These are phyloP conservation scores for Amazona guildingii DNA, from an alignment of 2,113 vertebrate genomes.

Conservation along the genomic window DNA sequence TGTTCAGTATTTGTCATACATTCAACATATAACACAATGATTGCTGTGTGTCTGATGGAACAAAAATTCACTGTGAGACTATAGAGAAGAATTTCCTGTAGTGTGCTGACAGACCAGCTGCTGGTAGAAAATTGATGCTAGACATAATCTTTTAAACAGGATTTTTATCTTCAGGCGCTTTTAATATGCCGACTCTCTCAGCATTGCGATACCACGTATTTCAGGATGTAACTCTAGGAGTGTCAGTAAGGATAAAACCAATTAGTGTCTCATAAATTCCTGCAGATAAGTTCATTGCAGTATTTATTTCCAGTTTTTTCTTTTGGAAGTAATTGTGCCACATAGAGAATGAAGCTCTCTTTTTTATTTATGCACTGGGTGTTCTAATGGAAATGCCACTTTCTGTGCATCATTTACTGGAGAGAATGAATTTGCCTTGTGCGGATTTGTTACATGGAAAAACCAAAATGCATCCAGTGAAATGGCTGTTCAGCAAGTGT, in stretches of 20 bases:
- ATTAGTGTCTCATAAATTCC: background rate
- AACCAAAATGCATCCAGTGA: background rate
- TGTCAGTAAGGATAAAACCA: background rate
- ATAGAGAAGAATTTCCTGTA: background rate
- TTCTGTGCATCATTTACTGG: background rate
- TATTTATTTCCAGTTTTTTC: background rate
- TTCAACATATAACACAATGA: background rate
- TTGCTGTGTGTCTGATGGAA: background rate
- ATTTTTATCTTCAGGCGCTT: background rate
- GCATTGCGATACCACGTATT: background rate
- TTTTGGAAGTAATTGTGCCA: constrained; percentile 23
- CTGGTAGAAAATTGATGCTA: background rate
- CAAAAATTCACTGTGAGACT: background rate
- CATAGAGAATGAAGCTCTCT: background rate
- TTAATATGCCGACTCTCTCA: background rate
- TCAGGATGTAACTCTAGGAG: background rate
- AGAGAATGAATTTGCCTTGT: background rate
- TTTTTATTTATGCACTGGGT: background rate
- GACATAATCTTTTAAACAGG: background rate
- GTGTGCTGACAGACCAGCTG: background rate
- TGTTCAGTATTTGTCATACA: background rate
- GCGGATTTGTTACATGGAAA: background rate
- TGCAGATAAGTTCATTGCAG: background rate
- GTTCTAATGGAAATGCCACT: background rate
- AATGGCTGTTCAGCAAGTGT: background rate